Percentiles rank a stretch among this genome's conserved stretches.
Evolutionary conservation across 2,888 invertebrate species (phyloP).

Genomic region (Ornithoptera alexandrae): DNA sequence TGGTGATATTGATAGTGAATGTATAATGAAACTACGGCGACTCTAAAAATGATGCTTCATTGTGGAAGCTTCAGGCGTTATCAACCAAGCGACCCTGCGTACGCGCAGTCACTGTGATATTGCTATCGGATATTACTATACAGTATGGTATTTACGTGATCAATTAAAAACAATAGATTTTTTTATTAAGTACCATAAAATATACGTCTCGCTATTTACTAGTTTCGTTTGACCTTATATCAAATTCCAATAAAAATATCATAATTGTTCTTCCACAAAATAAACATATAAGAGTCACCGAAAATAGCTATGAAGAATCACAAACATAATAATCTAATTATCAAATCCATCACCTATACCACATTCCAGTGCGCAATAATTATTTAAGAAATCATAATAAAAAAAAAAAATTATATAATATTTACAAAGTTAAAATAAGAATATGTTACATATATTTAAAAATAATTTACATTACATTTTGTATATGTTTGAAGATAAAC

Average conservation of each 20-base stretch:
- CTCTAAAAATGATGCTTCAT: constrained; percentile 5
- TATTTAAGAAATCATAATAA: too few species aligned
- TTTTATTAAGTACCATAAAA: background rate
- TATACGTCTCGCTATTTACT: too few species aligned
- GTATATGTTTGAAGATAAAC: background rate
- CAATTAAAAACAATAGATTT: background rate
- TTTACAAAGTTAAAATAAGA: too few species aligned
- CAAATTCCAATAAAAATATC: background rate
- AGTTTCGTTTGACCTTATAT: too few species aligned
- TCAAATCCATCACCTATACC: too few species aligned
- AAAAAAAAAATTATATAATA: too few species aligned
- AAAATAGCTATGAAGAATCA: background rate
- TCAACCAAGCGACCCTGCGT: constrained; percentile 9
- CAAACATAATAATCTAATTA: too few species aligned
- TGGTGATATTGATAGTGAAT: background rate
- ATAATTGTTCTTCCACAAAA: background rate
- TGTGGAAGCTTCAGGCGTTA: constrained; percentile 2
- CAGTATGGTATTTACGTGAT: background rate
- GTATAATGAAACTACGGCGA: background rate
- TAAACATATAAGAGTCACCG: background rate
- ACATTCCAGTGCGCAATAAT: too few species aligned
- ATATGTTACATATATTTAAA: too few species aligned
- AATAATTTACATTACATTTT: too few species aligned
- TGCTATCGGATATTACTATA: background rate
- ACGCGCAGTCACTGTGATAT: constrained; percentile 21